Base-by-base conservation (phyloP, 1,140 invertebrate species). In the Batillaria attramentaria region DNA sequence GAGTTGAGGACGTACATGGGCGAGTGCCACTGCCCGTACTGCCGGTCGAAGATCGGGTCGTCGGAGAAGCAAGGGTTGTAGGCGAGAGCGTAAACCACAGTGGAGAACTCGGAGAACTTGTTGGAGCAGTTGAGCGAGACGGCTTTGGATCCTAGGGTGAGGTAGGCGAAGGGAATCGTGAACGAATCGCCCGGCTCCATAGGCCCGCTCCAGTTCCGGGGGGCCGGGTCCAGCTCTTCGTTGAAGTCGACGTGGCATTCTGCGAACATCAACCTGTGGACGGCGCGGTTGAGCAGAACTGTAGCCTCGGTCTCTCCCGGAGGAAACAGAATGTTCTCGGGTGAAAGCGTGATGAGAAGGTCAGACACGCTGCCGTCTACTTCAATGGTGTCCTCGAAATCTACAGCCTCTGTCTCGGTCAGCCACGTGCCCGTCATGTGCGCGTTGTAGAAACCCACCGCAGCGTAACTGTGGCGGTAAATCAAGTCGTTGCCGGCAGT, bases 21-120 rank as follows among this genome's bases (percentile, higher is more conserved):
- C 10, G n/a, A 28, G 68, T 42, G 1, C n/a, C 31, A 33, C 68
- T 24, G 16, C 8, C 4, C 13, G 68, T 41, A 70, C 68, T 70
- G 39, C 3, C 68, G 39, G 68, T 70, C 68, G 28, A 70, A 70
- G 68, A 70, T 70, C 1, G 68, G 37, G 39, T 70, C 68, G 24
- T 39, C 37, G 4, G 68, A 70, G 39, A 70, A 70, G 39, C 68
- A 70, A 3, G 20, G 4, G 37, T 70, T 33, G 39, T 41, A 39
- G 35, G 41, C 68, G 6, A 70, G 42, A 3, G 42, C 35, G 41
- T 42, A 41, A 0, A 18, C 68, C 0, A 6, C 2, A 2, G n/a
- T 16, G 16, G 68, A 37, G 4, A 70, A 18, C 10, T 43, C 0
- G 39, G 37, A 42, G 37, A 18, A 42, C 24, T 2, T 24, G 39